Conservation (phyloP, 2,113 vertebrate genomes). For the Halcyon malimbica region DNA sequence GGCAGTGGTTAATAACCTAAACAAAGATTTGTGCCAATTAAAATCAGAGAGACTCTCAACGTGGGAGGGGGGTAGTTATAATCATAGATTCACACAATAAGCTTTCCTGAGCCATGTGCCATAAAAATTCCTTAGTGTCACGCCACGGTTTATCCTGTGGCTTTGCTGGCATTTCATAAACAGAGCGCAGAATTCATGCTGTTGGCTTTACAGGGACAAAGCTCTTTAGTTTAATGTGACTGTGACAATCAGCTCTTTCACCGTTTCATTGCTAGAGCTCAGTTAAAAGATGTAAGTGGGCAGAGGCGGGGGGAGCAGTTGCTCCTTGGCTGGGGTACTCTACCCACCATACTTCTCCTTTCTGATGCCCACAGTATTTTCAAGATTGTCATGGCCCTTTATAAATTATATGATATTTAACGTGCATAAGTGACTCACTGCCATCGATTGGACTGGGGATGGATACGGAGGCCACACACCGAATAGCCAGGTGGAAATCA, state of each 20-base stretch:
- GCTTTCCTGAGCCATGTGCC: not conserved
- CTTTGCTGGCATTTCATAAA: not conserved
- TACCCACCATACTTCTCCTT: not conserved
- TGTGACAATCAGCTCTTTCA: not conserved
- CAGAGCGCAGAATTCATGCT: not conserved
- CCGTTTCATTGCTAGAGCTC: not conserved
- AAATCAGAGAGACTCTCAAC: not conserved
- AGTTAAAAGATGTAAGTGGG: not conserved
- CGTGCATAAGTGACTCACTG: not conserved
- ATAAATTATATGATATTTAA: not conserved
- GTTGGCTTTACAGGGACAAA: not conserved
- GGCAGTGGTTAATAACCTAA: not conserved
- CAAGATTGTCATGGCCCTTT: not conserved
- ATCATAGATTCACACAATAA: slow-evolving; percentile 14
- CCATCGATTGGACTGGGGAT: not conserved
- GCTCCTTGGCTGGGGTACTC: not conserved
- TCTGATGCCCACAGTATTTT: not conserved
- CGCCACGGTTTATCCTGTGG: not conserved
- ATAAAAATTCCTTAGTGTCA: slow-evolving; percentile 20
- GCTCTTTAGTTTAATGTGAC: not conserved
- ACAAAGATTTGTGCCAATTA: not conserved
- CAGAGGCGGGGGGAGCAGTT: not conserved
- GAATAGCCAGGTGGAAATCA: not conserved
- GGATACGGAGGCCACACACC: not conserved
- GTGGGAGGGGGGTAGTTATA: not conserved